A percentile compares a stretch with the other conserved stretches of the same genome.
These are phyloP conservation scores for Borostomias antarcticus DNA, from an alignment of 2,797 vertebrate species.

Conservation along the genomic window DNA sequence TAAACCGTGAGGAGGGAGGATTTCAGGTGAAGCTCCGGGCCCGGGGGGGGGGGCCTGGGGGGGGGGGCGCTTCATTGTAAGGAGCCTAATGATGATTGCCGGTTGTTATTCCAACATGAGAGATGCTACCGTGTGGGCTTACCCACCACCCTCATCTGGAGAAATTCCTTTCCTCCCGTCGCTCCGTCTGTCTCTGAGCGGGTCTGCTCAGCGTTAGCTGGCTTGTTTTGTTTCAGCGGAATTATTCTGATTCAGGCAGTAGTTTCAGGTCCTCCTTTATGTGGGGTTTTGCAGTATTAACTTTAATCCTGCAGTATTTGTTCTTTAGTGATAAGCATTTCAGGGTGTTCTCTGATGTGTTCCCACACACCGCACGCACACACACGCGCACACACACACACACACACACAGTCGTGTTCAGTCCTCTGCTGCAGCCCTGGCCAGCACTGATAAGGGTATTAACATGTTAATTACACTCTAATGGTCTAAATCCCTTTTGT, in stretches of 20 bases:
- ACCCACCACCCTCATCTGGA: background rate
- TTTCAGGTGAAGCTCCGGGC: conserved; percentile 42
- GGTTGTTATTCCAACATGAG: conserved; percentile 11
- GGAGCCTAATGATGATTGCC: conserved; percentile 32
- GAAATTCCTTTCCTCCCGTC: no score
- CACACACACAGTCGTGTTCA: conserved; percentile 36
- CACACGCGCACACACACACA: conserved; percentile 29
- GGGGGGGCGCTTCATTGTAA: conserved; percentile 37
- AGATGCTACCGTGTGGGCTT: background rate
- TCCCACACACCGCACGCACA: conserved; percentile 48
- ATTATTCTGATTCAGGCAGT: no score
- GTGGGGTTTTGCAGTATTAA: conserved; percentile 36
- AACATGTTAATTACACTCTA: conserved; percentile 72
- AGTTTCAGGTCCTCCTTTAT: no score
- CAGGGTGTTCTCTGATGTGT: conserved; percentile 62
- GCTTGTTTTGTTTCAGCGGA: no score
- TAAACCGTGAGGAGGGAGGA: conserved; percentile 44
- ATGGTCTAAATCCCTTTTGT: conserved; percentile 55
- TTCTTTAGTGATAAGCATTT: conserved; percentile 64
- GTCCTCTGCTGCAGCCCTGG: conserved; percentile 61
- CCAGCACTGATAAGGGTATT: conserved; percentile 70
- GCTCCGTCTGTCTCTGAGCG: no score
- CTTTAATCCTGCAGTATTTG: conserved; percentile 49
- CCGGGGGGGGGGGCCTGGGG: conserved; percentile 22
- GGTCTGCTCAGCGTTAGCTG: no score